Evolutionary conservation across 2,797 vertebrate species (phyloP), one percentile per base, ranked within the genome.

Genomic region (Schizothorax lantsangensis): DNA sequence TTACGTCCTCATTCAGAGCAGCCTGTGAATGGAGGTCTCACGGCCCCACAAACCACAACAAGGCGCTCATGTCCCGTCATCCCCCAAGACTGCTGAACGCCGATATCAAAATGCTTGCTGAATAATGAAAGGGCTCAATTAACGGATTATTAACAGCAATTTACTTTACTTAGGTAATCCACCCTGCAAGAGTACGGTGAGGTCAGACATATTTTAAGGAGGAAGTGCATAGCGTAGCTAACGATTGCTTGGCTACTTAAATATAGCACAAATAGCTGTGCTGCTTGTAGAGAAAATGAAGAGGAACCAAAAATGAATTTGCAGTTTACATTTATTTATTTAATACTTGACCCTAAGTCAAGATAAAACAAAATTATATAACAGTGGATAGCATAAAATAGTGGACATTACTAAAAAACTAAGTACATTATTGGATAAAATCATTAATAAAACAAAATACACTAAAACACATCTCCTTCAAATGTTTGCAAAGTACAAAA

Each of bases 111-210:
- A 75, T 62, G 85, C 78, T 85, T 62, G 52, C 79, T 90, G 88
- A 92, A 91, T 90, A 90, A 91, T 90, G 88, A 87, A 91, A 80
- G 43, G 84, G 78, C 68, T 88, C 89, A 90, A 90, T 90, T 90
- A 90, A 84, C 86, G 49, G 83, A 90, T 90, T 89, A 88, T 87
- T 90, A 88, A 89, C 88, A 85, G 86, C 69, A 86, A 87, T 89
- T 90, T 88, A 88, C 86, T 81, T 88, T 81, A 83, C 79, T 81
- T 85, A 68, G 83, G 81, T 86, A 89, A 86, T 79, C 83, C 68
- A 36, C 40, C 69, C 69, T 81, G 68, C 66, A 72, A 64, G 74
- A 72, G 62, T 64, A 40, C 6, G 12, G 19, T 5, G 52, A 59
- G 79, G 69, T 62, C 64, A 43, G 33, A 72, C 54, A 38, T 69